Percentiles rank a stretch among this genome's conserved stretches.
Conservation (phyloP, 2,113 vertebrate genomes). For the Ailurus styani region DNA sequence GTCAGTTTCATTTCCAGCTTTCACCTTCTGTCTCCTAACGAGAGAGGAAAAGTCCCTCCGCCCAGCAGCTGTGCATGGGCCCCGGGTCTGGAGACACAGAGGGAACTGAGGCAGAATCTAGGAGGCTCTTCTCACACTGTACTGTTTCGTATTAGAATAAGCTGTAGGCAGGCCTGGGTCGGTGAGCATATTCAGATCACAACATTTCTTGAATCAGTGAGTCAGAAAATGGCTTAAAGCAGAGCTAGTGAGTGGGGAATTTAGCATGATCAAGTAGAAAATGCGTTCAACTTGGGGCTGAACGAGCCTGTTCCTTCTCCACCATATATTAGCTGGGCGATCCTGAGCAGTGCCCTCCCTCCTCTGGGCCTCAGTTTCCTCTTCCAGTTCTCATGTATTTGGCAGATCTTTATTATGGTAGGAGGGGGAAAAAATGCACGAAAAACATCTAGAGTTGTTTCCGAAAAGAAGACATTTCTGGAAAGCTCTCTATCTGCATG, state of each 20-base stretch:
- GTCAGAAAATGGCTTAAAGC: conserved; percentile 38
- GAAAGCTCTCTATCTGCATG: neutral
- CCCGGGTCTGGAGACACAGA: neutral
- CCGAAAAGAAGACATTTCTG: neutral
- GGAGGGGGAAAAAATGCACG: neutral
- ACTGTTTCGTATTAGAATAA: neutral
- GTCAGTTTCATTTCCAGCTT: conserved; percentile 59
- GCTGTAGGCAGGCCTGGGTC: neutral
- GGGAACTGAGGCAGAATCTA: neutral
- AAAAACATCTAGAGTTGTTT: neutral
- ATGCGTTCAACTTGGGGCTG: neutral
- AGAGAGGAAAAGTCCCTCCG: neutral
- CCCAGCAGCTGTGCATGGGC: neutral
- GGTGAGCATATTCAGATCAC: conserved; percentile 17
- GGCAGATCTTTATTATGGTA: neutral
- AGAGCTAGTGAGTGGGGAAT: neutral
- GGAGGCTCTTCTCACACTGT: neutral
- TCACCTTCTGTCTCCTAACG: neutral
- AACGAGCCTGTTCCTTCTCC: neutral
- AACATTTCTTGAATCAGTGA: conserved; percentile 29
- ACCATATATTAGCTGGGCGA: neutral
- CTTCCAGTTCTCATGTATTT: neutral
- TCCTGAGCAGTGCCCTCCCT: neutral
- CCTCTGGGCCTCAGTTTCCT: neutral
- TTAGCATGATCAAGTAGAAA: neutral